Base-by-base conservation (phyloP, 2,888 invertebrate genomes). In the Drosophila infuscata region DNA sequence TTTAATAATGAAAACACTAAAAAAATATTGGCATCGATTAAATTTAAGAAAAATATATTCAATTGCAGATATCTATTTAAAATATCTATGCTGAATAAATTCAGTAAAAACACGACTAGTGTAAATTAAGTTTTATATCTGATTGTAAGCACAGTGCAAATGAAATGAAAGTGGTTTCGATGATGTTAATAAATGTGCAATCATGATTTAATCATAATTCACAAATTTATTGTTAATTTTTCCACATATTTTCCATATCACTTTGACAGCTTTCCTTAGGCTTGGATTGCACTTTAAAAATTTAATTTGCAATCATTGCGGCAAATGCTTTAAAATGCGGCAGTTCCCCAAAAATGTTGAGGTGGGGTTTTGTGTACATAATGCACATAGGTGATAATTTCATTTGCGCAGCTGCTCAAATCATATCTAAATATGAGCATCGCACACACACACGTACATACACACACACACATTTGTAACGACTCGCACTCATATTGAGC, bases 351-450 rank as follows among this genome's bases (percentile, higher is more conserved):
- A 53, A 62, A 53, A 36, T 53, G 35, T 2, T 35, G 33, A 29
- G 54, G 9, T 20, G 49, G 29, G 54, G 41, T 25, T 77, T 82
- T 65, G 70, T 78, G 74, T 71, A 69, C 70, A 71, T 76, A 79
- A 74, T 75, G 76, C 73, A 72, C 82, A 82, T 84, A 84, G 87
- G 87, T 87, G 89, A 88, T 87, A 87, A 87, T 87, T 87, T 87
- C 89, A 88, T 87, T 87, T 87, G 73, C 76, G 70, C 76, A 83
- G 76, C 81, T 81, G 70, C 81, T 79, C 64, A 71, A 79, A 79
- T 69, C 75, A 86, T 77, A 85, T 85, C 73, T 75, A 72, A 78
- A 66, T 71, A 60, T 54, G 49, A 41, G n/a, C 51, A 51, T 36
- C 59, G n/a, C 43, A 48, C 29, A 59, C 35, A 64, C 46, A n/a